phyloP scores from a whole-genome alignment of 2,113 vertebrate genomes.

The Thymallus thymallus region DNA sequence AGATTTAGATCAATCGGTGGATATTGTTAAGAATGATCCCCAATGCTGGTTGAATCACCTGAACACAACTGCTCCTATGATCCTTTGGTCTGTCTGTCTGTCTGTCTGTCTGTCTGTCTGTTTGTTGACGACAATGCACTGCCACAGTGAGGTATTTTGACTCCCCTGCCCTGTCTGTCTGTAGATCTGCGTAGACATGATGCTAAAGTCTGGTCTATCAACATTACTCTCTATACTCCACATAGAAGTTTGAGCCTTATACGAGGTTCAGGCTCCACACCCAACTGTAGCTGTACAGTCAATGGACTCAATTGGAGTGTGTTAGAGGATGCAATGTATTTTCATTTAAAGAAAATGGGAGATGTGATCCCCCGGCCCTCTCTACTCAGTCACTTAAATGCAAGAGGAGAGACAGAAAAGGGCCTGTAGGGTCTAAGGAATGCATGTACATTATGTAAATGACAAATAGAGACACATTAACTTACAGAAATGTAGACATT shows the following conservation, averaged over 20 bases:
- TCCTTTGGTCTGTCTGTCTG: not conserved
- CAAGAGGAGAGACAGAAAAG: slow-evolving; percentile 21
- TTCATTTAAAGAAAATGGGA: slow-evolving; percentile 47
- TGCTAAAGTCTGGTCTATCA: no score
- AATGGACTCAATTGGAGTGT: not conserved
- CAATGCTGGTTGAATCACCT: slow-evolving; percentile 33
- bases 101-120: slow-evolving; percentile 40
- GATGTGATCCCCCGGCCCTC: slow-evolving; percentile 56
- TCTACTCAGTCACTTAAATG: slow-evolving; percentile 67
- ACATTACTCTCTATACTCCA: not conserved
- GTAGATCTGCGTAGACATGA: slow-evolving; percentile 12
- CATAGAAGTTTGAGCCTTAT: not conserved
- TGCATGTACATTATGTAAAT: slow-evolving; percentile 99
- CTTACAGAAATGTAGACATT: slow-evolving; percentile 96
- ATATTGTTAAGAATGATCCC: slow-evolving; percentile 33
- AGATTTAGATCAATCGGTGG: slow-evolving; percentile 18
- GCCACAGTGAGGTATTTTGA: slow-evolving; percentile 56
- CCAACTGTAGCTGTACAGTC: slow-evolving; percentile 53
- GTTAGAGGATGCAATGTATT: slow-evolving; percentile 45
- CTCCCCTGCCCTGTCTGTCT: slow-evolving; percentile 55
- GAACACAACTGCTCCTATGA: slow-evolving; percentile 23
- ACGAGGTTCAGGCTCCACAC: slow-evolving; percentile 2
- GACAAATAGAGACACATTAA: slow-evolving; percentile 96
- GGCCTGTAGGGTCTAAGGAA: slow-evolving; percentile 76
- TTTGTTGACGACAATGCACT: slow-evolving; percentile 69